Base-by-base conservation (phyloP, 2,888 invertebrate genomes). In the Pteria penguin region DNA sequence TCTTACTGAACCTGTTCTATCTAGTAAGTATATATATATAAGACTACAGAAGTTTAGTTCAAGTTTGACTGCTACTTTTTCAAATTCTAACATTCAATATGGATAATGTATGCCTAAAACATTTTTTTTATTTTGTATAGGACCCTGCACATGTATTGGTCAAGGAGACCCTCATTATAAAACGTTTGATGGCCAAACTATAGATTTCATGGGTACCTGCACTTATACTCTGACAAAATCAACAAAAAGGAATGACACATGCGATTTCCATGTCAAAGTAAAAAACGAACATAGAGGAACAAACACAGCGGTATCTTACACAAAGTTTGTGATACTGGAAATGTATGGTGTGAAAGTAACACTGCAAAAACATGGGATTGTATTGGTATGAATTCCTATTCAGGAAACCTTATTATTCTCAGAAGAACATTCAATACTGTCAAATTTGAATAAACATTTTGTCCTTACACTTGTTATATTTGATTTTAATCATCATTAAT, bases 121-220 rank as follows among this genome's bases (percentile, higher is more conserved):
- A n/a, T n/a, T n/a, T 45, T 45, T 45, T 14, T 14, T 45, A 45
- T 45, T 45, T 36, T 45, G 8, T 45, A 45, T 57, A 57, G 76
- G 31, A 45, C 36, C 62, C n/a, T 78, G 78, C 52, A 8, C 11
- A 14, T 78, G 78, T 70, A 27, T 27, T 5, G 78, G 32, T 11
- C 31, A 73, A 32, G 88, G 88, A 61, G 89, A 89, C 66, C 89
- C 89, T 5, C 89, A 89, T 58, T 88, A 85, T 76, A 74, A 66
- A 26, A 89, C 87, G 4, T 89, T 84, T 72, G 89, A 89, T 65
- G 82, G 82, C 5, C 80, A 83, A 54, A 72, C 75, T 45, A 86
- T 72, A 52, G 58, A 75, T 54, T 87, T 79, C 65, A 63, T 71
- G 63, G 84, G 86, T 66, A 87, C 84, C 1, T 89, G 89, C 55